Evolutionary conservation across 2,888 invertebrate species (phyloP).

Genomic region (Himalopsyche tibetana): DNA sequence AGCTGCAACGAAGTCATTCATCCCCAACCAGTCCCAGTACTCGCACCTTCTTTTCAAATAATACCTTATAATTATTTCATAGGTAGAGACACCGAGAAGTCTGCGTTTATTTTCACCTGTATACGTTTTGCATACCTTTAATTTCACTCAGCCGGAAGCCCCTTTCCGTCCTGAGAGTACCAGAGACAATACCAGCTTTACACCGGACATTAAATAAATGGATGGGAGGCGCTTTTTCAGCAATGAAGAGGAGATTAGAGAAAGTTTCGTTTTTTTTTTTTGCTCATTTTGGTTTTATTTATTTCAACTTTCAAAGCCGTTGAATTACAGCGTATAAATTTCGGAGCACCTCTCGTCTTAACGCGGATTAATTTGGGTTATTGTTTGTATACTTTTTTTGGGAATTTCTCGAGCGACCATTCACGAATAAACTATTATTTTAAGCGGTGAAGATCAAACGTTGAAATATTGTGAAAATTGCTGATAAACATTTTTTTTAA

Average conservation of each 20-base stretch:
- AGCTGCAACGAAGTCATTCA: not conserved
- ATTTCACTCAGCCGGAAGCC: slow-evolving; percentile 51
- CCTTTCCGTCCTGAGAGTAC: not conserved
- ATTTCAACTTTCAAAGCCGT: slow-evolving; percentile 25
- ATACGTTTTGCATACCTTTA: slow-evolving; percentile 59
- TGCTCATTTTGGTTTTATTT: slow-evolving; percentile 20
- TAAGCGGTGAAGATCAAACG: too few relatives aligned
- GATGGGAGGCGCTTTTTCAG: slow-evolving; percentile 59
- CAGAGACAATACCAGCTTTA: slow-evolving; percentile 61
- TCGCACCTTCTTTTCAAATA: too few relatives aligned
- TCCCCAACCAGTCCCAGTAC: not conserved
- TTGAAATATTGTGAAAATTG: too few relatives aligned
- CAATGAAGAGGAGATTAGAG: slow-evolving; percentile 62
- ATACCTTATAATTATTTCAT: not conserved
- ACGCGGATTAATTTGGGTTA: not conserved
- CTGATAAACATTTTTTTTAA: too few relatives aligned
- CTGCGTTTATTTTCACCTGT: slow-evolving; percentile 55
- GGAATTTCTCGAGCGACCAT: not conserved
- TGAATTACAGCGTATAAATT: slow-evolving; percentile 1
- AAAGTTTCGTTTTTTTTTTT: slow-evolving; percentile 39
- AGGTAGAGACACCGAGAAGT: slow-evolving; percentile 48
- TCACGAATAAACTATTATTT: not conserved
- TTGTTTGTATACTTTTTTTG: not conserved
- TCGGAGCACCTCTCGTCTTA: slow-evolving; percentile 1
- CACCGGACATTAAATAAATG: slow-evolving; percentile 59